Conservation (phyloP, 2,888 invertebrate species). For the Congeria kusceri region DNA sequence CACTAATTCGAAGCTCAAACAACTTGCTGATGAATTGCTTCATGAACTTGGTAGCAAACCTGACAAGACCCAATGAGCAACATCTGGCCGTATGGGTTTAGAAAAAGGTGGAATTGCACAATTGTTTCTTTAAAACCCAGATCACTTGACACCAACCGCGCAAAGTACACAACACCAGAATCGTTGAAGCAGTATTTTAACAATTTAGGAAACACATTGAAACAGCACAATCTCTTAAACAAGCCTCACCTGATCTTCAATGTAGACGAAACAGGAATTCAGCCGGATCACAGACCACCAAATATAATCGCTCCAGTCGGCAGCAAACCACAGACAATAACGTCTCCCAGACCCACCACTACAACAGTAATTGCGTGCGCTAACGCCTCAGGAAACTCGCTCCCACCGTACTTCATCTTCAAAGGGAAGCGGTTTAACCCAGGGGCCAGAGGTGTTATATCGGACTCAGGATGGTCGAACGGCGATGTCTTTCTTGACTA, state of each 20-base stretch:
- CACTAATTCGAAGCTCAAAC: not conserved
- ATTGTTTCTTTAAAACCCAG: slow-evolving; percentile 13
- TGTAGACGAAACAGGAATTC: slow-evolving; percentile 46
- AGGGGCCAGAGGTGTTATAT: slow-evolving; percentile 27
- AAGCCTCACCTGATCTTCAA: slow-evolving; percentile 38
- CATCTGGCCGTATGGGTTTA: slow-evolving; percentile 8
- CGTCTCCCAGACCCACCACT: slow-evolving; percentile 20
- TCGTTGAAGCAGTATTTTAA: slow-evolving; percentile 11
- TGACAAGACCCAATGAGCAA: slow-evolving; percentile 2
- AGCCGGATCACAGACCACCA: slow-evolving; percentile 33
- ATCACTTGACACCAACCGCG: not conserved
- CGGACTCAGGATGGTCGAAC: slow-evolving; percentile 46
- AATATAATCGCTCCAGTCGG: slow-evolving; percentile 21
- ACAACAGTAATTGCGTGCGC: slow-evolving; percentile 34
- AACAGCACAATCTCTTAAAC: slow-evolving; percentile 25
- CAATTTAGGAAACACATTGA: slow-evolving; percentile 7
- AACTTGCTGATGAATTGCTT: not conserved
- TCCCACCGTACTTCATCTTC: slow-evolving; percentile 42
- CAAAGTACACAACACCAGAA: slow-evolving; percentile 8
- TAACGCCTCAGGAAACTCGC: slow-evolving; percentile 14
- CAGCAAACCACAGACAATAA: slow-evolving; percentile 10
- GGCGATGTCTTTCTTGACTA: slow-evolving; percentile 27
- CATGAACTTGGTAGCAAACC: not conserved
- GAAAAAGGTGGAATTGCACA: not conserved
- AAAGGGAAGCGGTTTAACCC: slow-evolving; percentile 17